Conservation (phyloP, 2,113 vertebrate genomes). For the Terrapene triunguis region DNA sequence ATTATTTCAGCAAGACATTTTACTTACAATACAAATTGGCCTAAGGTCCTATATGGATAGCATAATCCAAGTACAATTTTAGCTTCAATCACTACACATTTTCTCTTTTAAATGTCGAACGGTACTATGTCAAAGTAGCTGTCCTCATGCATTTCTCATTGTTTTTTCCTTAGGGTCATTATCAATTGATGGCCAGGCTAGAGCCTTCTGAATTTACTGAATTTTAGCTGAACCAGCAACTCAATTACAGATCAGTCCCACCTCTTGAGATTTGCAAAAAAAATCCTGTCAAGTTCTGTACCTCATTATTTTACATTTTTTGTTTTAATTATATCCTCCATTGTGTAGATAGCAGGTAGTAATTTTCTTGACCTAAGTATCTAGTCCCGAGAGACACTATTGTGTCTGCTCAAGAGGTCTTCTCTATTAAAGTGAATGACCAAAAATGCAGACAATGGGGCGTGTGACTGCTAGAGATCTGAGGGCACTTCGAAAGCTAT, state of each 20-base stretch:
- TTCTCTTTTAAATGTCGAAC: constrained; percentile 26
- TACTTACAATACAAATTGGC: constrained; percentile 5
- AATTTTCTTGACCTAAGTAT: background rate
- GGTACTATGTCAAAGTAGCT: background rate
- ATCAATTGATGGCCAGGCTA: background rate
- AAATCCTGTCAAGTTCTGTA: background rate
- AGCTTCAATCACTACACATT: constrained; percentile 21
- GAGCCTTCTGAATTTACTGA: background rate
- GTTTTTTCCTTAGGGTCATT: constrained; percentile 44
- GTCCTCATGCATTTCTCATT: background rate
- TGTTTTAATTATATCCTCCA: background rate
- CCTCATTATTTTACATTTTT: background rate
- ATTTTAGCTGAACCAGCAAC: constrained; percentile 34
- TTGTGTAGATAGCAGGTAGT: background rate
- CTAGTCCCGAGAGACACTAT: background rate
- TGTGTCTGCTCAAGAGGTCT: background rate
- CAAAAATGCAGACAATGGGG: background rate
- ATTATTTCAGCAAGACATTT: constrained; percentile 28
- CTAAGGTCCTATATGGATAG: constrained; percentile 40
- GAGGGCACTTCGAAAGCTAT: background rate
- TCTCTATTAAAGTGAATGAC: background rate
- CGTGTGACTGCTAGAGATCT: background rate
- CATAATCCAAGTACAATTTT: background rate
- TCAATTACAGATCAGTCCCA: background rate
- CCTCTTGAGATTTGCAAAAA: constrained; percentile 12